Evolutionary conservation across 2,888 invertebrate species (phyloP).

Genomic region (Nysson spinosus): DNA sequence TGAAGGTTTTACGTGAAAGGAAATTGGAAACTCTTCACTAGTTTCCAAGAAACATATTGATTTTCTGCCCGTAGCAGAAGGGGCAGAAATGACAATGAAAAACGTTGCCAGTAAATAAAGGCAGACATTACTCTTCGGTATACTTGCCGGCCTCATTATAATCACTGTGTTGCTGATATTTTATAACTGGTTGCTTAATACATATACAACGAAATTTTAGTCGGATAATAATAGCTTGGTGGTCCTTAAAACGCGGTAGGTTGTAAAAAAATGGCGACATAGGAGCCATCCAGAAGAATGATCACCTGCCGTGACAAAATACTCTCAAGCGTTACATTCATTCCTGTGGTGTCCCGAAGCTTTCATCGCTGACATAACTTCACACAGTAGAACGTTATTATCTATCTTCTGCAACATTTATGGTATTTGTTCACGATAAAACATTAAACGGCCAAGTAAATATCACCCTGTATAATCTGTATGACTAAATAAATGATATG

Average conservation of each 20-base stretch:
- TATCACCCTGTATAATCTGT: no score
- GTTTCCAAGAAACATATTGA: no score
- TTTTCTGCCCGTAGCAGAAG: background rate
- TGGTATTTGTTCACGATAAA: no score
- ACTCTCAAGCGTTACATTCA: background rate
- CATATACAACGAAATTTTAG: background rate
- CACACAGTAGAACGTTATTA: no score
- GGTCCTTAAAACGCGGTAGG: background rate
- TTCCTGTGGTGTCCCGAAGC: background rate
- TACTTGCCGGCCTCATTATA: conserved; percentile 22
- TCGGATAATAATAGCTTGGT: conserved; percentile 1
- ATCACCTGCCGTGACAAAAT: background rate
- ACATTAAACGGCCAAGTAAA: no score
- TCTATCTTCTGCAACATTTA: no score
- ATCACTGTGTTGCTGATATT: conserved; percentile 11
- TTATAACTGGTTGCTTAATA: conserved; percentile 6
- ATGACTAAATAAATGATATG: no score
- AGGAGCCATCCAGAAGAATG: background rate
- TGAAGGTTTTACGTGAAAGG: no score
- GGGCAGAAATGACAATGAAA: conserved; percentile 7
- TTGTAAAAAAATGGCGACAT: background rate
- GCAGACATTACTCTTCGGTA: background rate
- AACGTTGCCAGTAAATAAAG: conserved; percentile 21
- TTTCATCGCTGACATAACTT: no score
- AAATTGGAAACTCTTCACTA: no score